Evolutionary conservation across 2,888 invertebrate genomes (phyloP).

Genomic region (Hirtodrosophila trivittata): DNA sequence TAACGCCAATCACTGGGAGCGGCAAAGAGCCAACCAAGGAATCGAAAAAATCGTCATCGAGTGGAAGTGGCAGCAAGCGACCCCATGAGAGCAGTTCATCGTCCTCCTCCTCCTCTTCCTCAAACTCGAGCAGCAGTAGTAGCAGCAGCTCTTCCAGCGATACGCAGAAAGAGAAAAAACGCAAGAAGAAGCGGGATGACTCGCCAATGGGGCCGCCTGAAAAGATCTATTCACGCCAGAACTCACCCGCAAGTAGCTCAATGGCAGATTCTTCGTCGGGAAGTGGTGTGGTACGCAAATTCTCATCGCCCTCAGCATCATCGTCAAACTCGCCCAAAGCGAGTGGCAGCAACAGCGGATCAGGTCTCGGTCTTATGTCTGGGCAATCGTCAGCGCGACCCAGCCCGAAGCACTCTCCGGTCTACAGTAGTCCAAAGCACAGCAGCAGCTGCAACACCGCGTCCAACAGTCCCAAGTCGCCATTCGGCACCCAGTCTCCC

Average conservation of each 20-base stretch:
- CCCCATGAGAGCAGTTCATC: conserved; percentile 56
- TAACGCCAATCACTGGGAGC: conserved; percentile 89
- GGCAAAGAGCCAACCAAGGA: conserved; percentile 56
- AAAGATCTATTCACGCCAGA: conserved; percentile 88
- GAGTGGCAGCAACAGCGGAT: conserved; percentile 50
- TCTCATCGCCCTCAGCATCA: conserved; percentile 86
- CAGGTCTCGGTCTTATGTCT: conserved; percentile 48
- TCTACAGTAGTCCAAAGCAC: conserved; percentile 85
- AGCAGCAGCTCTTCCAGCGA: conserved; percentile 46
- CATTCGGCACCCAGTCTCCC: conserved; percentile 90
- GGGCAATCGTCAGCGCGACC: conserved; percentile 82
- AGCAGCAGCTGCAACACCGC: conserved; percentile 89
- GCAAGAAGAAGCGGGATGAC: conserved; percentile 90
- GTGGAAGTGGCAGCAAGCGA: conserved; percentile 52
- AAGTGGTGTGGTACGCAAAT: conserved; percentile 85
- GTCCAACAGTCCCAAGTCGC: conserved; percentile 90
- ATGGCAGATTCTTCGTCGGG: conserved; percentile 85
- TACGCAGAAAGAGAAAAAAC: conserved; percentile 87
- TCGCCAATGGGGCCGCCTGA: conserved; percentile 88
- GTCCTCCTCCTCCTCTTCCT: conserved; percentile 32
- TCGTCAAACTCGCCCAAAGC: conserved; percentile 83
- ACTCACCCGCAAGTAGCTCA: conserved; percentile 80
- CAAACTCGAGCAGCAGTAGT: conserved; percentile 33
- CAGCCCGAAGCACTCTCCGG: conserved; percentile 88
- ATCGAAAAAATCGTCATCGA: conserved; percentile 43